Conservation (phyloP, 2,797 vertebrate genomes). For the Perodicticus potto region DNA sequence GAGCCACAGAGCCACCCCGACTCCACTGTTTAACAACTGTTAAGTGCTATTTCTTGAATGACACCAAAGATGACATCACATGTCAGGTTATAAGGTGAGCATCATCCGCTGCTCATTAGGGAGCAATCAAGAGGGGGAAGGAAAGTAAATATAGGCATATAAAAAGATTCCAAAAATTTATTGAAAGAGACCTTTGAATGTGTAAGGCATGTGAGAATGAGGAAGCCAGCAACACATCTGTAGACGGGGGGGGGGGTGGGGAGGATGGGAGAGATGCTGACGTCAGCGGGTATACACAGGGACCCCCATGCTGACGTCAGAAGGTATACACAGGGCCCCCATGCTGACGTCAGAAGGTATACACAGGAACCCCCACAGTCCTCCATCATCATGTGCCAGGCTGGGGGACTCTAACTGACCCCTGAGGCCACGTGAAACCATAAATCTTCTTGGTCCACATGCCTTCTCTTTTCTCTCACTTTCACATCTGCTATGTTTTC, state of each 20-base stretch:
- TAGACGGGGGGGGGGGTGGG: not conserved
- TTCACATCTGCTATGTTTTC: not conserved
- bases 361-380: not conserved
- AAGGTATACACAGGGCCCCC: not conserved
- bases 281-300: no score
- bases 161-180: constrained; percentile 50
- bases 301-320: no score
- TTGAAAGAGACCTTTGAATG: constrained; percentile 7
- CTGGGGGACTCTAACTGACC: not conserved
- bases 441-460: not conserved
- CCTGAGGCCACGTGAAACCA: not conserved
- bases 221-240: not conserved
- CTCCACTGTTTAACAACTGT: constrained; percentile 70
- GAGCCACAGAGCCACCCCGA: not conserved
- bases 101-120: constrained; percentile 70
- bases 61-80: constrained; percentile 62
- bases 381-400: not conserved
- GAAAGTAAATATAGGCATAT: constrained; percentile 22
- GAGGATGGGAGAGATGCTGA: not conserved
- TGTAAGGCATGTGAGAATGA: not conserved
- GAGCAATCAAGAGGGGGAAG: constrained; percentile 21
- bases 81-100: constrained; percentile 12
- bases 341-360: no score
- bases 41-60: constrained; percentile 67
- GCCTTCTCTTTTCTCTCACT: not conserved